Percentiles rank a stretch among this genome's conserved stretches.
Evolutionary conservation across 2,888 invertebrate species (phyloP).

Genomic region (Phlogophora meticulosa): DNA sequence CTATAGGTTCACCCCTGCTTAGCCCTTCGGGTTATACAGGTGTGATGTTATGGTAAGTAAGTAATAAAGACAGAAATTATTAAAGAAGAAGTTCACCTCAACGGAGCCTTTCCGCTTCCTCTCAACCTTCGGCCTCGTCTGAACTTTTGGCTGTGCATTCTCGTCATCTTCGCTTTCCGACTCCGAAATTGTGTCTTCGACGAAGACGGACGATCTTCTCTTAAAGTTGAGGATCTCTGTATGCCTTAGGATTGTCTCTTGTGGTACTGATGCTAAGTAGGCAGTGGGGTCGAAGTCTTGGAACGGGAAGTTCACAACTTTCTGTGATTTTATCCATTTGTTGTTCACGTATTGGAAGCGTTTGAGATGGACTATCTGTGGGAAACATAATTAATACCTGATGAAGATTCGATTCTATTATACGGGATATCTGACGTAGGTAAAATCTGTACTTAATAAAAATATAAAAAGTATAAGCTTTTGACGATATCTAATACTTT

Average conservation of each 20-base stretch:
- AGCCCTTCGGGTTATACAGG: no score
- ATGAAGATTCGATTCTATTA: no score
- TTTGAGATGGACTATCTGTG: constrained; percentile 97
- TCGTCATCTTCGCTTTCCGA: constrained; percentile 73
- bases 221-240: constrained; percentile 86
- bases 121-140: constrained; percentile 50
- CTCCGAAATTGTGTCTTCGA: constrained; percentile 76
- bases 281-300: constrained; percentile 96
- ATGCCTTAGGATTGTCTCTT: constrained; percentile 94
- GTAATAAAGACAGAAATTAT: no score
- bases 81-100: constrained; percentile 39
- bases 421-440: no score
- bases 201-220: constrained; percentile 62
- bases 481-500: no score
- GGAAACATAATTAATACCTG: constrained; percentile 80
- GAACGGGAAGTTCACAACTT: constrained; percentile 97
- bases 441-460: no score
- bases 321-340: constrained; percentile 98
- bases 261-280: constrained; percentile 96
- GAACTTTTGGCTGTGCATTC: constrained; percentile 42
- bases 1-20: no score
- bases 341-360: constrained; percentile 97
- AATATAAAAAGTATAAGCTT: no score
- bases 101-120: constrained; percentile 47
- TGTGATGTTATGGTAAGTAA: no score